Conservation (phyloP, 1,140 invertebrate genomes). For the Halyomorpha halys region DNA sequence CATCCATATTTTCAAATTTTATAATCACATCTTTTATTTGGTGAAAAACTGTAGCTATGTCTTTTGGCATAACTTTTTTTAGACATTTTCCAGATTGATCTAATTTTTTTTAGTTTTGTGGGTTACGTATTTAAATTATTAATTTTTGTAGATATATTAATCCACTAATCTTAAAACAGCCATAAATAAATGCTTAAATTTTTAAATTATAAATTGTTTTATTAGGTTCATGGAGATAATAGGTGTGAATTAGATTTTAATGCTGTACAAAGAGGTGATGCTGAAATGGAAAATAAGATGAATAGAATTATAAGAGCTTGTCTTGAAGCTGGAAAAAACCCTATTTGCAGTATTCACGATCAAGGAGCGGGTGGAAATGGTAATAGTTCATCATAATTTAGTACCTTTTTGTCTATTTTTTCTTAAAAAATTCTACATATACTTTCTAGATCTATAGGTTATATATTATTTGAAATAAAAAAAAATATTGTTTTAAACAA, state of each 20-base stretch:
- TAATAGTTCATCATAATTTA: slow-evolving; percentile 33
- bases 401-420: slow-evolving; percentile 20
- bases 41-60: too few species aligned
- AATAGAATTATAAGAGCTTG: slow-evolving; percentile 89
- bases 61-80: too few species aligned
- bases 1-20: too few species aligned
- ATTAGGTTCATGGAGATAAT: slow-evolving; percentile 74
- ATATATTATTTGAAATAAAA: not conserved
- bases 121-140: too few species aligned
- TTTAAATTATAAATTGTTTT: not conserved
- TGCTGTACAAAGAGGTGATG: slow-evolving; percentile 93
- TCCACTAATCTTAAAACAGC: too few species aligned
- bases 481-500: too few species aligned
- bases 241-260: slow-evolving; percentile 83
- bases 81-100: too few species aligned
- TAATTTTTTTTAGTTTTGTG: too few species aligned
- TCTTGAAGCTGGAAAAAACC: slow-evolving; percentile 62
- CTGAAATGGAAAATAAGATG: slow-evolving; percentile 97
- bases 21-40: too few species aligned
- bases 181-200: too few species aligned
- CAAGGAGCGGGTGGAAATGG: slow-evolving; percentile 97
- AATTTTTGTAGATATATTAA: too few species aligned
- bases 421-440: not conserved
- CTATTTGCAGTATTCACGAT: slow-evolving; percentile 88
- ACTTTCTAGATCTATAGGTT: too few species aligned